Evolutionary conservation across 2,113 vertebrate genomes (phyloP).

Genomic region (Paramormyrops kingsleyae): DNA sequence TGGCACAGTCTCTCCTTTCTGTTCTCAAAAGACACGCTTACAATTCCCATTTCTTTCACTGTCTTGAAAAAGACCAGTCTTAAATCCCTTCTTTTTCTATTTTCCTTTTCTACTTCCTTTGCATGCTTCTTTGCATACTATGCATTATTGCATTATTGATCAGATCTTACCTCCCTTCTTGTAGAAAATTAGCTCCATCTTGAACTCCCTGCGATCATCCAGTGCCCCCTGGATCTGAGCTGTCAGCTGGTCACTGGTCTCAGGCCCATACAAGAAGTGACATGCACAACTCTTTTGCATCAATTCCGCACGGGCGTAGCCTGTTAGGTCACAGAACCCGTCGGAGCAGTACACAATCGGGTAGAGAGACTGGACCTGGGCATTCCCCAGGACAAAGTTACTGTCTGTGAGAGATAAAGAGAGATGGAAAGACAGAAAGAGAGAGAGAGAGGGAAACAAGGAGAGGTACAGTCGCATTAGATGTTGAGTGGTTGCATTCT

Average conservation of each 20-base stretch:
- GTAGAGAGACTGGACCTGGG: constrained; percentile 71
- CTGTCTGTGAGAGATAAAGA: constrained; percentile 55
- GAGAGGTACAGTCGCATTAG: not conserved
- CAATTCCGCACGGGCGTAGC: constrained; percentile 69
- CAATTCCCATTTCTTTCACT: not conserved
- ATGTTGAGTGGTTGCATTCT: not conserved
- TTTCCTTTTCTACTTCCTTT: not conserved
- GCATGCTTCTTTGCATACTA: not conserved
- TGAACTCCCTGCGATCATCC: constrained; percentile 67
- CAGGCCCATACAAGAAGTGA: constrained; percentile 69
- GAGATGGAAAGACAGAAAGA: not conserved
- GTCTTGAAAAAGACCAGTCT: not conserved
- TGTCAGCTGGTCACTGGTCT: constrained; percentile 63
- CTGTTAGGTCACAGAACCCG: constrained; percentile 74
- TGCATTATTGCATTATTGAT: not conserved
- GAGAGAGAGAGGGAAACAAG: not conserved
- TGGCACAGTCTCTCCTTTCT: not conserved
- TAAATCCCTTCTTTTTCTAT: not conserved
- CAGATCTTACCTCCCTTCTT: constrained; percentile 65
- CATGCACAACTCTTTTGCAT: constrained; percentile 76
- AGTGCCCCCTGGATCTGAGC: constrained; percentile 66
- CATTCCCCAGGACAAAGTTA: constrained; percentile 75
- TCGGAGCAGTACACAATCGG: constrained; percentile 76
- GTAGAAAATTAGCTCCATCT: constrained; percentile 71
- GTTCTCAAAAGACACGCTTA: not conserved